A percentile compares a stretch with the other conserved stretches of the same genome.
Conservation (phyloP, 2,797 vertebrate genomes). For the Luscinia megarhynchos region DNA sequence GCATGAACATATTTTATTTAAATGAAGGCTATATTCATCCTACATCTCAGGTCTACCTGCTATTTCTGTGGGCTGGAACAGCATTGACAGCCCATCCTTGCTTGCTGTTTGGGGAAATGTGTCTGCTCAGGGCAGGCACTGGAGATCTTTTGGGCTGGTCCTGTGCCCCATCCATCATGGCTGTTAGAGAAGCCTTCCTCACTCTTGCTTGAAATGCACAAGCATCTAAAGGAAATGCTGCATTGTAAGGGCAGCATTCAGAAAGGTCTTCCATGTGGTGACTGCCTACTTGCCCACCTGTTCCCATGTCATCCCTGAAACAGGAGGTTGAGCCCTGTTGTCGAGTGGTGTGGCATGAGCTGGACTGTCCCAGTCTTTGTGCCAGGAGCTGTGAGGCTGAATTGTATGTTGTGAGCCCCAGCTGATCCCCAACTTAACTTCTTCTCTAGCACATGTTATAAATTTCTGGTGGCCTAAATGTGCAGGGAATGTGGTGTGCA, state of each 20-base stretch:
- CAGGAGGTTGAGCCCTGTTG: background rate
- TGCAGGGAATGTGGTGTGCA: background rate
- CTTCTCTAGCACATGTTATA: background rate
- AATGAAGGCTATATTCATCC: background rate
- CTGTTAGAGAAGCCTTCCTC: background rate
- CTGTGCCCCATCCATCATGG: background rate
- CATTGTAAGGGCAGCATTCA: background rate
- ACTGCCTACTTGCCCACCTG: background rate
- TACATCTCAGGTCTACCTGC: background rate
- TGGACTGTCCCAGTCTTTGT: background rate
- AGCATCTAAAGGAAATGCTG: background rate
- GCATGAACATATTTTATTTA: background rate
- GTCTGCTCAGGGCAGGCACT: background rate
- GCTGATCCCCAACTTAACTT: background rate
- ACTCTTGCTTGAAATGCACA: background rate
- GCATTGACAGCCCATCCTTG: background rate
- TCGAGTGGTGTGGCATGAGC: background rate
- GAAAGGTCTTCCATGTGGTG: background rate
- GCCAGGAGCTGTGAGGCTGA: background rate
- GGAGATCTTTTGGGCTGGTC: background rate
- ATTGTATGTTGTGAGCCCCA: background rate
- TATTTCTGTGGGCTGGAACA: background rate
- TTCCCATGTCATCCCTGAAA: background rate
- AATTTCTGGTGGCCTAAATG: background rate
- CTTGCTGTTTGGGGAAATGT: background rate